A percentile compares a stretch with the other conserved stretches of the same genome.
phyloP scores from a whole-genome alignment of 2,888 invertebrate genomes.

The Drosophila hamatofila region DNA sequence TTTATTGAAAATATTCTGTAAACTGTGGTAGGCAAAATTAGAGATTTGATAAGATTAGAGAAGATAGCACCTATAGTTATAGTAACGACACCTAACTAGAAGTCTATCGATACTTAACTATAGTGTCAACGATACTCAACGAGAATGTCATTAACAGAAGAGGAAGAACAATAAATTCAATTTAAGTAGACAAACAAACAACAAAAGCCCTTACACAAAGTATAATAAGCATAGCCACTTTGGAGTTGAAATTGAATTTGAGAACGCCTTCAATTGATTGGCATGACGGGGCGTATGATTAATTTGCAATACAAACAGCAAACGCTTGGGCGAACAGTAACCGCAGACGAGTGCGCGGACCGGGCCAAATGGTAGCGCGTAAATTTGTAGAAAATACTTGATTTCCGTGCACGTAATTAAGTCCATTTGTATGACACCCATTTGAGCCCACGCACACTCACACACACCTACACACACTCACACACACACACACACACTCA shows the following conservation, averaged over 20 bases:
- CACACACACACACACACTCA: conserved; percentile 20
- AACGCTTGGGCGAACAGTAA: conserved; percentile 46
- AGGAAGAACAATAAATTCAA: too few relatives aligned
- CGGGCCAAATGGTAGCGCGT: conserved; percentile 47
- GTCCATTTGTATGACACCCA: conserved; percentile 71
- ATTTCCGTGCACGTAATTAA: conserved; percentile 81
- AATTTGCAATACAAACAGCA: conserved; percentile 79
- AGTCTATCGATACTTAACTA: too few relatives aligned
- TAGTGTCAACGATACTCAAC: too few relatives aligned
- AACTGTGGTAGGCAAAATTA: too few relatives aligned
- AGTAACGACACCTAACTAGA: too few relatives aligned
- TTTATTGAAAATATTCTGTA: too few relatives aligned
- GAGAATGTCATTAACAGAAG: too few relatives aligned
- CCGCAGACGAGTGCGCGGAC: conserved; percentile 59
- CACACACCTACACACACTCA: conserved; percentile 18
- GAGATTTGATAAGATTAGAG: too few relatives aligned
- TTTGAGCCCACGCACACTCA: conserved; percentile 18
- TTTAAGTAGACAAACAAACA: too few relatives aligned
- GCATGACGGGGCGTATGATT: conserved; percentile 70
- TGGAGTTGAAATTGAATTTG: conserved; percentile 35
- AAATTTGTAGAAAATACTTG: conserved; percentile 80
- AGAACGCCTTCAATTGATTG: conserved; percentile 59
- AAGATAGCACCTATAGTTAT: too few relatives aligned
- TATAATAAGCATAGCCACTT: accelerated
- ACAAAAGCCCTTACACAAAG: too few relatives aligned